Evolutionary conservation across 2,113 vertebrate genomes (phyloP).

Genomic region (Microtus ochrogaster): DNA sequence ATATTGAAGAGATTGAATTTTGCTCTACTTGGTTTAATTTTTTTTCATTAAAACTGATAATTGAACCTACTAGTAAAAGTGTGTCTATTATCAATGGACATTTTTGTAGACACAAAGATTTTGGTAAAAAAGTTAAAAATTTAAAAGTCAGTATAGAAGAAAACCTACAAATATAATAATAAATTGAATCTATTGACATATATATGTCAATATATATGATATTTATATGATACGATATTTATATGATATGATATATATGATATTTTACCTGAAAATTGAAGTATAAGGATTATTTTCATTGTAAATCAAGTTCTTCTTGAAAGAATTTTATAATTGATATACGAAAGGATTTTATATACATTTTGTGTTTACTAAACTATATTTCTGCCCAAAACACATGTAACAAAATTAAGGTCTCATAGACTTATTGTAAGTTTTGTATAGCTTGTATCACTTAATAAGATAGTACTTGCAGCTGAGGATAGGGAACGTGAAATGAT

Average conservation of each 20-base stretch:
- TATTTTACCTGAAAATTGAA: constrained; percentile 20
- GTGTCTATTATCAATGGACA: background rate
- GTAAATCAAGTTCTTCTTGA: background rate
- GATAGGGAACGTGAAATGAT: no score
- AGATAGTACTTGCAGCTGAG: background rate
- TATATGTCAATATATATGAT: background rate
- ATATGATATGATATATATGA: background rate
- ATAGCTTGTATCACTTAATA: background rate
- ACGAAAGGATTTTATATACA: background rate
- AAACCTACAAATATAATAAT: background rate
- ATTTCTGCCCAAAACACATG: background rate
- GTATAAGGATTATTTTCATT: background rate
- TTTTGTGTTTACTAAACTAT: constrained; percentile 4
- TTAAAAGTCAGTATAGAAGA: background rate
- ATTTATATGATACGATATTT: no score
- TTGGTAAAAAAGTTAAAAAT: no score
- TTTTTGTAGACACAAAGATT: background rate
- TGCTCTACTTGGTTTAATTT: background rate
- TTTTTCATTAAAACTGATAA: no score
- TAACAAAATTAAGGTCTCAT: constrained; percentile 10
- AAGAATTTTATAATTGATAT: background rate
- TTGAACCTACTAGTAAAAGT: background rate
- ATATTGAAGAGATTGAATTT: background rate
- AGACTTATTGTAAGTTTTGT: background rate
- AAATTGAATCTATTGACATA: background rate